Evolutionary conservation across 37 sponge, comb jelly and placozoan genomes (phyloP).

Genomic region (Ephydatia muelleri): DNA sequence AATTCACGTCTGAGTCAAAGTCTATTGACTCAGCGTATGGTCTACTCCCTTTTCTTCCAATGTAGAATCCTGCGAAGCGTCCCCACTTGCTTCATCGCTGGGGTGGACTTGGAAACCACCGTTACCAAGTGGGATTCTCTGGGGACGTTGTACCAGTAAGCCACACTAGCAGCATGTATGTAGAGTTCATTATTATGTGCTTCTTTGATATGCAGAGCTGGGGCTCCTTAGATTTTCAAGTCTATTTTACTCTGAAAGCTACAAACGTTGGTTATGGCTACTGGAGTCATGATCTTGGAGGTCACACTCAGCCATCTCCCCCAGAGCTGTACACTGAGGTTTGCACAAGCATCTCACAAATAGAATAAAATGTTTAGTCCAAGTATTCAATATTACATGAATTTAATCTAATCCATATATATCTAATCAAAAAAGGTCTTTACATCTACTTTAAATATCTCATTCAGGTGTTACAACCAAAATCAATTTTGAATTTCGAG

Average conservation of each 20-base stretch:
- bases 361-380: no score
- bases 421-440: no score
- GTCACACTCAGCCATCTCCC: constrained; percentile 56
- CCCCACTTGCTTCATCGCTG: constrained; percentile 69
- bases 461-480: no score
- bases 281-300: constrained; percentile 87
- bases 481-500: no score
- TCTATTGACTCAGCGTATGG: background rate
- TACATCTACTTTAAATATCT: no score
- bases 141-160: constrained; percentile 78
- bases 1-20: no score
- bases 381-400: background rate
- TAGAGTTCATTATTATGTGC: background rate
- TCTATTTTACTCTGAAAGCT: constrained; percentile 74
- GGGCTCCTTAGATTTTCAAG: constrained; percentile 73
- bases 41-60: no score
- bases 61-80: constrained; percentile 29
- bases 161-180: background rate
- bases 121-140: constrained; percentile 80
- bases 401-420: background rate
- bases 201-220: constrained; percentile 37
- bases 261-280: constrained; percentile 77
- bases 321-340: constrained; percentile 65
- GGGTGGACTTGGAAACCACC: constrained; percentile 83
- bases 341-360: no score